A percentile compares a stretch with the other conserved stretches of the same genome.
phyloP scores from a whole-genome alignment of 2,113 vertebrate species.

The Leiothrix lutea region DNA sequence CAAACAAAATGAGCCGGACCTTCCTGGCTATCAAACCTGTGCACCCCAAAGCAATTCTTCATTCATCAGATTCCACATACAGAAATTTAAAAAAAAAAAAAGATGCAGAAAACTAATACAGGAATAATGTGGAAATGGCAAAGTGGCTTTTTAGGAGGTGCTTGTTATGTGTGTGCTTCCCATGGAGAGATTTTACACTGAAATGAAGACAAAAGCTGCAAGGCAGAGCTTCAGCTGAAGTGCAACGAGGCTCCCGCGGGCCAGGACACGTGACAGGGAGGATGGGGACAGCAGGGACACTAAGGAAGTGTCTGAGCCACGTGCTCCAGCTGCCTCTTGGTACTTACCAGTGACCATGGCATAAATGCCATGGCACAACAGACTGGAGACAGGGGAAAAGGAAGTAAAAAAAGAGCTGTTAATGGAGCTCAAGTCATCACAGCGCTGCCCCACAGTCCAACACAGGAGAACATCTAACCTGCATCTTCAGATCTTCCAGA shows the following conservation, averaged over 20 bases:
- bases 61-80: not conserved
- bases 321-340: constrained; percentile 22
- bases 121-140: constrained; percentile 14
- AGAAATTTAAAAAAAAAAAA: not conserved
- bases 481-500: constrained; percentile 86
- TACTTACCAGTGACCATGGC: constrained; percentile 70
- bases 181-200: not conserved
- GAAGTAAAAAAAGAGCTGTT: constrained; percentile 49
- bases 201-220: constrained; percentile 22
- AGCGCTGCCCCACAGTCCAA: not conserved
- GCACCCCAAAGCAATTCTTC: not conserved
- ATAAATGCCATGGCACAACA: constrained; percentile 69
- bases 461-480: constrained; percentile 75
- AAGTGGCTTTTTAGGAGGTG: constrained; percentile 14
- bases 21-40: not conserved
- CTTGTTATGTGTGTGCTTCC: not conserved
- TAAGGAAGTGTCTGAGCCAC: not conserved
- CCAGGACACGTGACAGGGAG: not conserved
- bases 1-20: not conserved
- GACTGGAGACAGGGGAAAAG: constrained; percentile 63
- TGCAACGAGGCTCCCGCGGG: constrained; percentile 16
- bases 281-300: not conserved
- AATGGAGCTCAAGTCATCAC: constrained; percentile 30
- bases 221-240: constrained; percentile 8
- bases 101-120: not conserved